Conservation (phyloP, 2,797 vertebrate genomes). For the Glyptemys insculpta region DNA sequence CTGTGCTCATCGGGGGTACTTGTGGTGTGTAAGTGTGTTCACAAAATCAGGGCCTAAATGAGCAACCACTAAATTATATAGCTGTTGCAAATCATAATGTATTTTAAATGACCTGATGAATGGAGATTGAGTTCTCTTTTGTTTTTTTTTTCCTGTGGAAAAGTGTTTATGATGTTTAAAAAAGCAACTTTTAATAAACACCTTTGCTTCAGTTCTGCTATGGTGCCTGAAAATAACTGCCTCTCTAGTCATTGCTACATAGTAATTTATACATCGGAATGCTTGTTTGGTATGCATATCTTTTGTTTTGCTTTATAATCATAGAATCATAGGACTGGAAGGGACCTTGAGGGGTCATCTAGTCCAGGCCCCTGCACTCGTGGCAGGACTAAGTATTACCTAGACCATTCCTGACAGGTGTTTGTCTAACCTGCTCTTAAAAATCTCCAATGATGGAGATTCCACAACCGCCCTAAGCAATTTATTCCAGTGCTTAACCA, state of each 20-base stretch:
- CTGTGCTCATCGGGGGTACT: accelerated
- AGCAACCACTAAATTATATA: background rate
- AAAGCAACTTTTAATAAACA: background rate
- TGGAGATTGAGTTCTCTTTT: background rate
- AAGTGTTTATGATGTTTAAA: background rate
- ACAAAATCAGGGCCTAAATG: background rate
- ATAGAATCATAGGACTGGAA: too few relatives aligned
- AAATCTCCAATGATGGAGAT: too few relatives aligned
- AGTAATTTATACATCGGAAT: background rate
- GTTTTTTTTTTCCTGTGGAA: background rate
- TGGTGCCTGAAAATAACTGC: background rate
- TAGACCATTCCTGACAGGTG: too few relatives aligned
- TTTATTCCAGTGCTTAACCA: too few relatives aligned
- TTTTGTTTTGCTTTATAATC: background rate
- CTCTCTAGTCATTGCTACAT: background rate
- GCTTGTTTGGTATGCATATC: background rate
- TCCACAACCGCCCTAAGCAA: too few relatives aligned
- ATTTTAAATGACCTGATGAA: background rate
- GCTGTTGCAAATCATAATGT: background rate
- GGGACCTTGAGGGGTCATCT: too few relatives aligned
- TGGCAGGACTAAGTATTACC: too few relatives aligned
- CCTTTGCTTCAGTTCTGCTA: background rate
- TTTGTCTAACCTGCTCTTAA: too few relatives aligned
- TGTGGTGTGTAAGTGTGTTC: background rate
- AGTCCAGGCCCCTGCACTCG: too few relatives aligned